Conservation (phyloP, 2,797 vertebrate genomes). For the Rhinoraja longicauda region DNA sequence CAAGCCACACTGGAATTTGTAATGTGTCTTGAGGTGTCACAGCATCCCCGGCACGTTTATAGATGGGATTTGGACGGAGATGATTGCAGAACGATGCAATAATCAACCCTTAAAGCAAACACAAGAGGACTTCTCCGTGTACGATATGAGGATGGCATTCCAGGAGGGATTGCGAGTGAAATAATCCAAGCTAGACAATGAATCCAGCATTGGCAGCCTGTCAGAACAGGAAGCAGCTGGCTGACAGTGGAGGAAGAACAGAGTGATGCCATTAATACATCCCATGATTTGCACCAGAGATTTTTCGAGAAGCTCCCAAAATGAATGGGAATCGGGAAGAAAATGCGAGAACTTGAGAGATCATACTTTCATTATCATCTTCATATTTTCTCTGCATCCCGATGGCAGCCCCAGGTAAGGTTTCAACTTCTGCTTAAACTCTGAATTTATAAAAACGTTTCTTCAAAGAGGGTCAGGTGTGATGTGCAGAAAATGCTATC, state of each 20-base stretch:
- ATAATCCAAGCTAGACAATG: background rate
- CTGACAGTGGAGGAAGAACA: background rate
- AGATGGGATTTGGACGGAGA: background rate
- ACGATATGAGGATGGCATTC: background rate
- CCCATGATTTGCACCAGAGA: background rate
- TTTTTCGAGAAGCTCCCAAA: background rate
- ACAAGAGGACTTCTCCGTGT: background rate
- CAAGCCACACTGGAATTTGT: background rate
- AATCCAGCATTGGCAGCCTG: background rate
- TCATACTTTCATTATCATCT: background rate
- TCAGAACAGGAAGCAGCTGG: background rate
- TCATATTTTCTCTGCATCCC: too few species aligned
- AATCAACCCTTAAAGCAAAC: background rate
- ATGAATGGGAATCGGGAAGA: background rate
- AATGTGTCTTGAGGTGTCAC: background rate
- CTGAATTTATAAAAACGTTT: background rate
- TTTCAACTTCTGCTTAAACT: background rate
- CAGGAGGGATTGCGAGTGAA: background rate
- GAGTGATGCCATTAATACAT: background rate
- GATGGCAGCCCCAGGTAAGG: background rate
- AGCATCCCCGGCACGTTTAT: background rate
- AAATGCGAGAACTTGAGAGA: background rate
- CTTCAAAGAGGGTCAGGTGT: background rate
- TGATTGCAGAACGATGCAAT: background rate
- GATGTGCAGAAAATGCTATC: background rate